phyloP scores from a whole-genome alignment of 2,797 vertebrate genomes.

The Malacoctenus gilli region DNA sequence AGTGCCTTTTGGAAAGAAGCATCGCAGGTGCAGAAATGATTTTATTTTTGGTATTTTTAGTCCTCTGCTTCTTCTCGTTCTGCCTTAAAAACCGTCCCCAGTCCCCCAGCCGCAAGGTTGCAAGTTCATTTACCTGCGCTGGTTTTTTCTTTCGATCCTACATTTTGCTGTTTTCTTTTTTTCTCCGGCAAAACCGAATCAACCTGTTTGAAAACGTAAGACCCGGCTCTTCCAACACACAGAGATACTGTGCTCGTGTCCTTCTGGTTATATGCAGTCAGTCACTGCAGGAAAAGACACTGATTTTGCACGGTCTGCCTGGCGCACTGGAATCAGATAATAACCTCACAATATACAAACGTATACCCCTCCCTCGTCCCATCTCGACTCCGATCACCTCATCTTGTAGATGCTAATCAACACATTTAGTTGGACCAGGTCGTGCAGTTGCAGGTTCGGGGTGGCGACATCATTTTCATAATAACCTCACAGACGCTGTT shows the following conservation, averaged over 20 bases:
- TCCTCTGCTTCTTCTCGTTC: conserved; percentile 45
- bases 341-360: no score
- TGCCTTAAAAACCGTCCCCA: conserved; percentile 55
- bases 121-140: neutral
- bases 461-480: no score
- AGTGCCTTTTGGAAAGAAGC: conserved; percentile 79
- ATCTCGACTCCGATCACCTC: no score
- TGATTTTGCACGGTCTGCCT: conserved; percentile 1
- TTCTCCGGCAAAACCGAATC: conserved; percentile 5
- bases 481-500: no score
- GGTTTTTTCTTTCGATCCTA: no score
- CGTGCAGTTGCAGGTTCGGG: no score
- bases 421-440: no score
- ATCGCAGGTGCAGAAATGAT: conserved; percentile 39
- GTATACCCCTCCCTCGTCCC: no score
- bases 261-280: neutral
- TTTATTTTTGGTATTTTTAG: conserved; percentile 12
- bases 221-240: neutral
- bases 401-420: no score
- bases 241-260: neutral
- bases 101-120: neutral
- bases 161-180: conserved; percentile 17
- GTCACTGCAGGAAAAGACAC: neutral
- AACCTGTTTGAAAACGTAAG: neutral
- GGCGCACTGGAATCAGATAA: conserved; percentile 1